phyloP scores from a whole-genome alignment of 2,797 vertebrate genomes.

The Tragopan temminckii region DNA sequence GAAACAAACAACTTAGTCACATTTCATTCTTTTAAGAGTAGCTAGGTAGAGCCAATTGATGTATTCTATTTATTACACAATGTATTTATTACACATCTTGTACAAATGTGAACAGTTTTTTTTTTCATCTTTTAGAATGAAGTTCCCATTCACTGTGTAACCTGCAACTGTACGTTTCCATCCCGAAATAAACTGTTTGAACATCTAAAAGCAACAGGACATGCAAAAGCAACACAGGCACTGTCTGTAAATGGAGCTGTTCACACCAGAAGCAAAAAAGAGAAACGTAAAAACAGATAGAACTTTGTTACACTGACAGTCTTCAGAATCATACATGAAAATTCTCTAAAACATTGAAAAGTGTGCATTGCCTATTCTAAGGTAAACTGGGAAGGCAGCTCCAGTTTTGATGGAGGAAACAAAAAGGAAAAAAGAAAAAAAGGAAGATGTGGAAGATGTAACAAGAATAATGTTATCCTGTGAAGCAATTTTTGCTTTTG shows the following conservation, averaged over 20 bases:
- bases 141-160: conserved; percentile 85
- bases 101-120: not conserved
- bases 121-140: conserved; percentile 79
- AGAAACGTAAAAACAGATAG: conserved; percentile 92
- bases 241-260: conserved; percentile 56
- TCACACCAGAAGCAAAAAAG: conserved; percentile 86
- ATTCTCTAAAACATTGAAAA: conserved; percentile 39
- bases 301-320: not conserved
- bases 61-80: not conserved
- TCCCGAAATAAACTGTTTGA: conserved; percentile 97
- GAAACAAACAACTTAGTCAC: not conserved
- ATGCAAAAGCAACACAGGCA: conserved; percentile 83
- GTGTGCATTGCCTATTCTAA: not conserved
- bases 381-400: conserved; percentile 48
- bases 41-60: not conserved
- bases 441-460: not conserved
- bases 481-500: conserved; percentile 42
- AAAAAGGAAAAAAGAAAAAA: not conserved
- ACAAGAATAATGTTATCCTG: conserved; percentile 30
- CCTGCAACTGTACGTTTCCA: conserved; percentile 88
- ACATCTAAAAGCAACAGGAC: conserved; percentile 93
- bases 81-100: not conserved
- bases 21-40: not conserved
- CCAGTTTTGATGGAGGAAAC: not conserved
- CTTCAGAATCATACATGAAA: not conserved